Percentiles rank a stretch among this genome's conserved stretches.
These are phyloP conservation scores for Coenobita brevimanus DNA, from an alignment of 1,140 invertebrate species.

Conservation along the genomic window DNA sequence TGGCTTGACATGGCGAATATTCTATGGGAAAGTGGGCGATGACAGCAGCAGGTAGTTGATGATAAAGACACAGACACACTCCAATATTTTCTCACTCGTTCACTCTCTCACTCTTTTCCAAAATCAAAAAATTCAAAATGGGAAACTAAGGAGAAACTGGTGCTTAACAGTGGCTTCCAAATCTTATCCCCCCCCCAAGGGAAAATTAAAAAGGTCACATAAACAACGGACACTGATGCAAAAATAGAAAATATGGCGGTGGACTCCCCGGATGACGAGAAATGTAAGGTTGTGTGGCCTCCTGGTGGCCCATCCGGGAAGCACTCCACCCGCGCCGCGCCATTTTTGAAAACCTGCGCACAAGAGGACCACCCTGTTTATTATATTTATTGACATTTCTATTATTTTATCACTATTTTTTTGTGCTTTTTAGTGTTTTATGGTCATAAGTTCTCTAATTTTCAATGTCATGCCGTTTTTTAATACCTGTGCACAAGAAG, in stretches of 20 bases:
- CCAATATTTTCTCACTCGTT: constrained; percentile 17
- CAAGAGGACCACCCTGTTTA: no score
- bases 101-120: constrained; percentile 3
- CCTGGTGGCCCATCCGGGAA: no score
- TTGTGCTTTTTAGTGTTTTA: no score
- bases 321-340: not conserved
- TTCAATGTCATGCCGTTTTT: no score
- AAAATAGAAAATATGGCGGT: constrained; percentile 67
- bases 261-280: constrained; percentile 60
- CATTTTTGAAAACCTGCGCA: not conserved
- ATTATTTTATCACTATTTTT: no score
- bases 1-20: constrained; percentile 52
- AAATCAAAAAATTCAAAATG: constrained; percentile 37
- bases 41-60: constrained; percentile 37
- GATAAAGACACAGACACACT: not conserved
- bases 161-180: no score
- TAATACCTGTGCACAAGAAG: no score
- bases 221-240: constrained; percentile 66
- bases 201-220: constrained; percentile 55
- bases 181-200: not conserved
- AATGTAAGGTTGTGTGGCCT: not conserved
- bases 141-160: constrained; percentile 19
- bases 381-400: no score
- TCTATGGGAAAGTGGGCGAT: not conserved
- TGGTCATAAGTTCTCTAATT: no score